Evolutionary conservation across 2,113 vertebrate species (phyloP).

Genomic region (Thunnus thynnus): DNA sequence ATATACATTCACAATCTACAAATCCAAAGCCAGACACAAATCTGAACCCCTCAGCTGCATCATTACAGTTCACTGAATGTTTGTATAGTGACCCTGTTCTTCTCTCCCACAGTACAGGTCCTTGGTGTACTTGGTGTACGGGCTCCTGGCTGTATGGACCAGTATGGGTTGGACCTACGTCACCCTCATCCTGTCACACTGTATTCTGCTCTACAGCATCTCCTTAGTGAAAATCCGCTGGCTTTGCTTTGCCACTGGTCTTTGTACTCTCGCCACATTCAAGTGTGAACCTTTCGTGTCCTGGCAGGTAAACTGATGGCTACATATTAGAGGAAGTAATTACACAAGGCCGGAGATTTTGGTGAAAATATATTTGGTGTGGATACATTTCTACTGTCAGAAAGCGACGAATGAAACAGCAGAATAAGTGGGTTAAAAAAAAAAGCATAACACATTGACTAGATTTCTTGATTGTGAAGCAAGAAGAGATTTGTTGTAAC

Average conservation of each 20-base stretch:
- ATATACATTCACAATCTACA: background rate
- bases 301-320: constrained; percentile 89
- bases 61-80: background rate
- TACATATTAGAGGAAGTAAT: background rate
- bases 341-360: background rate
- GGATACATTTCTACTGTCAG: too few species aligned
- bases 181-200: constrained; percentile 92
- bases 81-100: background rate
- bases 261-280: constrained; percentile 92
- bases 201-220: constrained; percentile 90
- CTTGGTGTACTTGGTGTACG: constrained; percentile 89
- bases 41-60: background rate
- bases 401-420: too few species aligned
- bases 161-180: constrained; percentile 93
- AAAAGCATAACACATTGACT: too few species aligned
- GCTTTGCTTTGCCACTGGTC: constrained; percentile 90
- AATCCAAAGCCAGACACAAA: background rate
- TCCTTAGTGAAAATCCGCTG: constrained; percentile 91
- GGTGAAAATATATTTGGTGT: background rate
- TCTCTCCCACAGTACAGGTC: constrained; percentile 88
- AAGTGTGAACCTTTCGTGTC: constrained; percentile 92
- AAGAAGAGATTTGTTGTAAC: too few species aligned
- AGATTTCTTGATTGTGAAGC: too few species aligned
- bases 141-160: constrained; percentile 88
- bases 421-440: too few species aligned